Base-by-base conservation (phyloP, 1,140 invertebrate genomes). In the Samia ricini region DNA sequence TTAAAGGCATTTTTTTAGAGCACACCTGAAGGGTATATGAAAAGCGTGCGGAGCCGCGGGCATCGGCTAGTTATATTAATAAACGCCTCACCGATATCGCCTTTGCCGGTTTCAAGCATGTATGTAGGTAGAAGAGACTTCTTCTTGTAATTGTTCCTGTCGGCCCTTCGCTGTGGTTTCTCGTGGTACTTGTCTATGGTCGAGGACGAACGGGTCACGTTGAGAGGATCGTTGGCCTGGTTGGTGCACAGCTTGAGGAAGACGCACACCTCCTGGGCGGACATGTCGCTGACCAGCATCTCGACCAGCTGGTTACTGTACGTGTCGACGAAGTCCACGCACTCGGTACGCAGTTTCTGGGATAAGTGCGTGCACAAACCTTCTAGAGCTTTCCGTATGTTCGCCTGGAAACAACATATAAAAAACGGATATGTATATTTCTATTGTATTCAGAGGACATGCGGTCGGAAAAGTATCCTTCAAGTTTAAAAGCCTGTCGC, bases 261-360 rank as follows among this genome's bases (percentile, higher is more conserved):
- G 7, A 93, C 92, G 67, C 96, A 98, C 56, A 97, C 92, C 91
- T 97, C 94, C 70, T 96, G 92, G 2, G 96, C 93, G 68, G 94
- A 93, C 57, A 97, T 92, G 73, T 97, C 94, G 51, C 94, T 94
- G 1, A 96, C 74, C 1, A 97, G 75, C 93, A 96, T 94, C 63
- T 97, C 94, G 42, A 97, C 87, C 18, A 98, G 83, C 74, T 95
- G 93, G 63, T 95, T 92, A 4, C 94, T 93, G 77, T 97, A 97
- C 0, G 91, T 91, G 59, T 96, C 90, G 0, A 98, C 95, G 58
- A 98, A 97, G 64, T 93, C 92, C 0, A 92, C 82, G 79, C 97
- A 98, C 81, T 97, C 91, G 0, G 79, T 72, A 4, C 76, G 85
- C 2, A 97, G 78, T 67, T 93, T 93, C 0, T 82, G 77, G 0